Base-by-base conservation (phyloP, 1,140 invertebrate species). In the Latrodectus geometricus region DNA sequence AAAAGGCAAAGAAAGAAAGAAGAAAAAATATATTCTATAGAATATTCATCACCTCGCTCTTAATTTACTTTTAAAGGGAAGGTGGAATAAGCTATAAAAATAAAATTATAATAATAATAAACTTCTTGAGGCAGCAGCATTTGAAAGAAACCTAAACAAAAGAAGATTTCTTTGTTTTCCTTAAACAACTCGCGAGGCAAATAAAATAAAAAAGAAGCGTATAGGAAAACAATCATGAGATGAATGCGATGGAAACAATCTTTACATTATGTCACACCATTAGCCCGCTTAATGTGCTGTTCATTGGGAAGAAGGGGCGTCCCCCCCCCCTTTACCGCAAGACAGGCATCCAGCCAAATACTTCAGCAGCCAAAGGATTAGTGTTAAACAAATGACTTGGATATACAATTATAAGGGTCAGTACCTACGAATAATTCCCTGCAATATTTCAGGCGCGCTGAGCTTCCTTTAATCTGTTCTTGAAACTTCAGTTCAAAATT, bases 221-320 rank as follows among this genome's bases (percentile, higher is more conserved):
- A 79, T 79, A 86, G 85, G 85, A 86, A 86, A 86, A 86, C 85
- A 86, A 86, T 86, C 85, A 86, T 73, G 85, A 86, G 77, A 79
- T 86, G 85, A 79, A 86, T 86, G 85, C 79, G 77, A 86, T 86
- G 79, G 85, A 86, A 86, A 86, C 79, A 86, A 86, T 86, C 85
- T 79, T 86, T 73, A 76, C 85, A 86, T 86, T 86, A 86, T 86
- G 68, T 80, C 85, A 74, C 75, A 52, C 66, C 85, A 86, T 86
- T 86, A 86, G 74, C 85, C 77, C 61, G 48, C 76, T 66, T 79
- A 86, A 79, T 86, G 75, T 68, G 61, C 74, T 74, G 69, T 86
- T 86, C 85, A 80, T 73, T 72, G 77, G 54, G 76, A 73, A 54
- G 65, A 79, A 54, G 65, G 49, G 78, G 76, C 9, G 4, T 20